Evolutionary conservation across 2,113 vertebrate genomes (phyloP).

Genomic region (Brienomyrus brachyistius): DNA sequence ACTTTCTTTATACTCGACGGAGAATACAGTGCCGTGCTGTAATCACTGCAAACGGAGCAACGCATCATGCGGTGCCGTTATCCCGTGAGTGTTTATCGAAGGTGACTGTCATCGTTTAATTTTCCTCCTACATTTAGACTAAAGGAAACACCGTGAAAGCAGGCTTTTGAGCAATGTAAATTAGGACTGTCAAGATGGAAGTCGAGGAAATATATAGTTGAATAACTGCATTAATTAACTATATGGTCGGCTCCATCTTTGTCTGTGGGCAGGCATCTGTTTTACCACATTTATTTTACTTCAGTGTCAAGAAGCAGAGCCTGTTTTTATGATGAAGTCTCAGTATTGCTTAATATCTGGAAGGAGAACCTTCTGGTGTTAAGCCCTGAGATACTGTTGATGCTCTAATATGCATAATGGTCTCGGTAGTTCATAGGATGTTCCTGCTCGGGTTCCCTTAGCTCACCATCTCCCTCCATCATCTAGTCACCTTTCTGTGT

Average conservation of each 20-base stretch:
- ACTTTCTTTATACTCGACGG: neutral
- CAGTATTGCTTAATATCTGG: slow-evolving; percentile 34
- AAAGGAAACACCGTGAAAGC: neutral
- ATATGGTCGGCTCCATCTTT: neutral
- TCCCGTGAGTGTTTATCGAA: neutral
- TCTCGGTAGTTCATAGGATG: slow-evolving; percentile 54
- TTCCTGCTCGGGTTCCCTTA: slow-evolving; percentile 37
- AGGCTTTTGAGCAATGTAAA: neutral
- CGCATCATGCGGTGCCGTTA: neutral
- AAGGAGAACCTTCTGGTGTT: slow-evolving; percentile 38
- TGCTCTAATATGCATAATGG: slow-evolving; percentile 68
- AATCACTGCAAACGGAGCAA: neutral
- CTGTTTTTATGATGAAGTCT: slow-evolving; percentile 49
- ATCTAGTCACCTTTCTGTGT: slow-evolving; percentile 55
- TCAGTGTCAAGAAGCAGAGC: slow-evolving; percentile 42
- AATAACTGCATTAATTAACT: neutral
- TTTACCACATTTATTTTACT: slow-evolving; percentile 17
- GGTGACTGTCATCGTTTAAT: neutral
- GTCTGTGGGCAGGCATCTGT: neutral
- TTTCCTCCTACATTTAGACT: neutral
- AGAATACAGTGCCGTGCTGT: neutral
- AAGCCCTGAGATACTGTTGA: slow-evolving; percentile 54
- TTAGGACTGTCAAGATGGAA: neutral
- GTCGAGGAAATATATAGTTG: neutral
- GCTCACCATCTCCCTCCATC: slow-evolving; percentile 48